These are phyloP conservation scores for Stichopus horrens DNA, from an alignment of 53 echinoderm and acorn worm species.

Conservation along the genomic window DNA sequence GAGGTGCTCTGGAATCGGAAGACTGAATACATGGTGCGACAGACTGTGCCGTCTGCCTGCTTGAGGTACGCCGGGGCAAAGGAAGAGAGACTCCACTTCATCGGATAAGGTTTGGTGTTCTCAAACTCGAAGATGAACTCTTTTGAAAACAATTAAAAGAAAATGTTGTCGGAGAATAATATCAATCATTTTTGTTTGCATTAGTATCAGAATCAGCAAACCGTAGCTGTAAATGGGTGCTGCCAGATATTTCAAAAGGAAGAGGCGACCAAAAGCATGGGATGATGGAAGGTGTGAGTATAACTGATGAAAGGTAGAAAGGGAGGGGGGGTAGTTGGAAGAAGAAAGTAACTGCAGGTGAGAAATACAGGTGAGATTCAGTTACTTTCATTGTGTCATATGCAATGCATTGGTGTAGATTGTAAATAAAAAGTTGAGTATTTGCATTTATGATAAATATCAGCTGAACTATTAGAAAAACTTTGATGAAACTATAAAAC, in stretches of 20 bases:
- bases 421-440: too few relatives aligned
- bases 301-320: too few relatives aligned
- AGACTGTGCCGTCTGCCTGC: conserved; percentile 59
- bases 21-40: conserved; percentile 66
- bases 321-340: too few relatives aligned
- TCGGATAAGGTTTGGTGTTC: conserved; percentile 48
- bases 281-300: neutral
- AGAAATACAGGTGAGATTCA: too few relatives aligned
- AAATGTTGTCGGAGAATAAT: neutral
- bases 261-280: neutral
- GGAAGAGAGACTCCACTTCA: conserved; percentile 77
- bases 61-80: conserved; percentile 79
- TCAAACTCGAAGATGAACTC: conserved; percentile 72
- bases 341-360: too few relatives aligned
- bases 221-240: neutral
- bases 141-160: conserved; percentile 10
- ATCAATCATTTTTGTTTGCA: neutral
- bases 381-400: too few relatives aligned
- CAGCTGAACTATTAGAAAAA: too few relatives aligned
- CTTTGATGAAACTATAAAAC: too few relatives aligned
- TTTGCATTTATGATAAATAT: too few relatives aligned
- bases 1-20: conserved; percentile 67
- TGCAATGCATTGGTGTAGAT: too few relatives aligned
- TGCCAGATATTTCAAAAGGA: neutral
- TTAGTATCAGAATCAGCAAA: too few relatives aligned